Base-by-base conservation (phyloP, 2,888 invertebrate genomes). In the Cylindroiulus punctatus region DNA sequence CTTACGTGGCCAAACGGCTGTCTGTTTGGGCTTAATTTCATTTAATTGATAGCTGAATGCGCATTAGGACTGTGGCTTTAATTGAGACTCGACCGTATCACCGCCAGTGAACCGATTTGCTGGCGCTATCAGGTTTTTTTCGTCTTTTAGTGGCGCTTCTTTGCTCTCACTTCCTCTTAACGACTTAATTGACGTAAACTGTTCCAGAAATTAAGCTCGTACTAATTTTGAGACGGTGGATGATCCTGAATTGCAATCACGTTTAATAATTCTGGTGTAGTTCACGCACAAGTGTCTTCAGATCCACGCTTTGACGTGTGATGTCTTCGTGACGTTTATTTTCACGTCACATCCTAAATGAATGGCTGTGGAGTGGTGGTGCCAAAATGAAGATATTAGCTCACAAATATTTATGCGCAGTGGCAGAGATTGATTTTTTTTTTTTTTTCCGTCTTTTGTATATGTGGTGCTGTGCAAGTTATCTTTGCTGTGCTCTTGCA, bases 1-100 rank as follows among this genome's bases (percentile, higher is more conserved):
- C 57, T 57, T 57, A 57, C 7, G 10, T 10, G 57, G 22, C 57
- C 22, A 57, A 57, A 57, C 57, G 4, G 57, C 57, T 57, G 57
- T 57, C 57, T 57, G 57, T 57, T 57, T 57, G 57, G 57, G 57
- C 57, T 57, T 57, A 57, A 57, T 57, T 57, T 57, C 57, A 57
- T 57, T 57, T 57, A 57, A 57, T 57, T 57, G 57, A 57, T 57
- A 57, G 57, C 57, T 22, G 57, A 57, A 57, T 57, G 57, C 22
- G 57, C 57, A 57, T 57, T 57, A 57, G 57, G 57, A 57, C 57
- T 22, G 22, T 22, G 22, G 22, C 57, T 57, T 57, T 57, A 57
- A 57, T 57, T 57, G 57, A 22, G 57, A 57, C 22, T 52, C 19
- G 52, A n/a, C 52, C n/a, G 52, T 52, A 52, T 52, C 52, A 52